These are phyloP conservation scores for Luperina nickerlii DNA, from an alignment of 2,888 invertebrate genomes.

Conservation along the genomic window DNA sequence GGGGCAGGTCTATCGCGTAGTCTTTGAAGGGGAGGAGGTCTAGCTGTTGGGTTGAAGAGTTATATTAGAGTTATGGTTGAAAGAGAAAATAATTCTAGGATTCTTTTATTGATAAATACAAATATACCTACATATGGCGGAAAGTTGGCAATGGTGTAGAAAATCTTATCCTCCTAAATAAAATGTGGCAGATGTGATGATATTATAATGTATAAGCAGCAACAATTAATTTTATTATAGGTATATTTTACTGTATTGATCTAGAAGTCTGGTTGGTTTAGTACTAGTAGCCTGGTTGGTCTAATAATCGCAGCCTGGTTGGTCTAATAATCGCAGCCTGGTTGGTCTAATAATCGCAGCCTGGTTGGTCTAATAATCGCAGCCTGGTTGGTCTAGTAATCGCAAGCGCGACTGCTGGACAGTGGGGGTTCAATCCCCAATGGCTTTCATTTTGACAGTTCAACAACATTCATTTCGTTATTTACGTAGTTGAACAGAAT, in stretches of 20 bases:
- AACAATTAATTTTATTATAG: neutral
- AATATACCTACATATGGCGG: too few species aligned
- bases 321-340: too few species aligned
- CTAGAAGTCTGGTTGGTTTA: neutral
- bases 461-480: too few species aligned
- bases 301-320: too few species aligned
- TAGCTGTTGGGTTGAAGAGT: constrained; percentile 82
- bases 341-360: too few species aligned
- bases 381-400: too few species aligned
- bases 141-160: neutral
- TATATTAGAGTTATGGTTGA: neutral
- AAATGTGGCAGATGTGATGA: too few species aligned
- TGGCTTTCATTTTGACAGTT: too few species aligned
- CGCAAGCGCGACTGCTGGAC: too few species aligned
- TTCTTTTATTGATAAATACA: neutral
- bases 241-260: neutral
- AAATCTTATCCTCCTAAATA: neutral
- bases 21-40: constrained; percentile 85
- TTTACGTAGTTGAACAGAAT: too few species aligned
- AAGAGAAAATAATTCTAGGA: neutral
- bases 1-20: constrained; percentile 90
- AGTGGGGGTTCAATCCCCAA: neutral
- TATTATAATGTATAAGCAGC: neutral
- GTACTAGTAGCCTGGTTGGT: too few species aligned
- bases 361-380: too few species aligned